These are phyloP conservation scores for Zoanthus solanderi DNA, from an alignment of 92 coral and sea anemone genomes.

Conservation along the genomic window DNA sequence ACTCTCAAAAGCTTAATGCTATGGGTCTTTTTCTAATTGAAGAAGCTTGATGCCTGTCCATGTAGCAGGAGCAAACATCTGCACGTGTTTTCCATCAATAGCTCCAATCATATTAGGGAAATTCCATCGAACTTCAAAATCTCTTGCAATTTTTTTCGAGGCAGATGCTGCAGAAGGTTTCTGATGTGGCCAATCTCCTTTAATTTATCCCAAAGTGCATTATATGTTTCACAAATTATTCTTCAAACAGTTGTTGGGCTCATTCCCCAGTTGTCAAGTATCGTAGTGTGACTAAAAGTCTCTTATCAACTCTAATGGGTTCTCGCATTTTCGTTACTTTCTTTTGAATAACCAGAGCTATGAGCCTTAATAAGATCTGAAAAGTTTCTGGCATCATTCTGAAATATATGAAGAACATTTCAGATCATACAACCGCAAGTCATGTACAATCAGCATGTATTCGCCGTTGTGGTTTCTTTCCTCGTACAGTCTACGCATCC, in stretches of 20 bases:
- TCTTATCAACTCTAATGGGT: conserved; percentile 7
- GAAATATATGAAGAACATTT: conserved; percentile 22
- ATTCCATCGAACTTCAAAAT: conserved; percentile 8
- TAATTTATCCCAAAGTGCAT: conserved; percentile 13
- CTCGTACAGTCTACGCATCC: conserved; percentile 31
- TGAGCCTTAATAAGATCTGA: conserved; percentile 11
- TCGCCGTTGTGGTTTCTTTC: conserved; percentile 20
- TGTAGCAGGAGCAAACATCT: conserved; percentile 5
- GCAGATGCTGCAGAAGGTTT: background rate
- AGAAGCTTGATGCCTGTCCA: conserved; percentile 10
- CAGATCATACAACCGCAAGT: conserved; percentile 25
- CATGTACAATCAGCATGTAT: conserved; percentile 9
- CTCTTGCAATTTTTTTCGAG: conserved; percentile 13
- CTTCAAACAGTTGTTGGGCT: conserved; percentile 8
- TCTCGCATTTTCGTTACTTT: conserved; percentile 23
- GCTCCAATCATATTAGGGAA: conserved; percentile 6
- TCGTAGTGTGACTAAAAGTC: conserved; percentile 24
- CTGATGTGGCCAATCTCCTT: conserved; percentile 4
- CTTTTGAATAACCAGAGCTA: conserved; percentile 15
- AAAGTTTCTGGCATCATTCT: conserved; percentile 34
- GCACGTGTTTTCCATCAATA: conserved; percentile 14
- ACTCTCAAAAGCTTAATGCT: conserved; percentile 4
- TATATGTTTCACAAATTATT: background rate
- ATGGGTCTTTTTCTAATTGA: conserved; percentile 12
- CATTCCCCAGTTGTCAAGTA: conserved; percentile 18